These are phyloP conservation scores for Elysia crispata DNA, from an alignment of 2,888 invertebrate genomes.

Conservation along the genomic window DNA sequence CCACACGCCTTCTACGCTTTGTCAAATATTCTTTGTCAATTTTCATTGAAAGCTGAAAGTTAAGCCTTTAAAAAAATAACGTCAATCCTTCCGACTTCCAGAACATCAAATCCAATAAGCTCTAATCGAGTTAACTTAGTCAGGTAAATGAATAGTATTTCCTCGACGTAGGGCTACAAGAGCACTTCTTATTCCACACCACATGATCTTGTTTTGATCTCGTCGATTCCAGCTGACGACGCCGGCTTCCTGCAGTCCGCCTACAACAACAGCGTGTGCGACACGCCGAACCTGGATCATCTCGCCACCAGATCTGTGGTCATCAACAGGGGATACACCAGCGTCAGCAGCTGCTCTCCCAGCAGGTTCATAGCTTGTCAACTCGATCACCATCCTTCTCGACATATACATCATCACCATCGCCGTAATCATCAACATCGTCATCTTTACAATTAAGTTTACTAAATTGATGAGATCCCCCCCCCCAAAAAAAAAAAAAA, in stretches of 20 bases:
- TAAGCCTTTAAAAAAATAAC: no score
- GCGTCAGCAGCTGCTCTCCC: slow-evolving; percentile 95
- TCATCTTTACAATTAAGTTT: neutral
- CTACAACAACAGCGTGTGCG: slow-evolving; percentile 89
- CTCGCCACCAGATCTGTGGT: slow-evolving; percentile 87
- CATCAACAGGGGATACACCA: slow-evolving; percentile 92
- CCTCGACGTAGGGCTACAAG: no score
- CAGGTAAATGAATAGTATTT: no score
- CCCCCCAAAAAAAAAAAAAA: neutral
- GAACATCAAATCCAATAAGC: no score
- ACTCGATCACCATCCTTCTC: neutral
- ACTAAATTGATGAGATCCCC: neutral
- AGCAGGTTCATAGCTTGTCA: slow-evolving; percentile 78
- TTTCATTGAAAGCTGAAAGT: no score
- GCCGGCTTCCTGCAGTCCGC: slow-evolving; percentile 88
- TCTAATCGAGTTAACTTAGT: no score
- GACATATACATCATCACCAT: neutral
- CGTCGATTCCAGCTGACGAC: slow-evolving; percentile 86
- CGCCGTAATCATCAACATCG: neutral
- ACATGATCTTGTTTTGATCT: no score
- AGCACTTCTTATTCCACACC: no score
- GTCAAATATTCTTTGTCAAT: no score
- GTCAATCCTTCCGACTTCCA: no score
- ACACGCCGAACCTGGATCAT: slow-evolving; percentile 90
- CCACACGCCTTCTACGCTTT: no score